phyloP scores from a whole-genome alignment of 2,888 invertebrate genomes.

The Mythimna albipuncta region DNA sequence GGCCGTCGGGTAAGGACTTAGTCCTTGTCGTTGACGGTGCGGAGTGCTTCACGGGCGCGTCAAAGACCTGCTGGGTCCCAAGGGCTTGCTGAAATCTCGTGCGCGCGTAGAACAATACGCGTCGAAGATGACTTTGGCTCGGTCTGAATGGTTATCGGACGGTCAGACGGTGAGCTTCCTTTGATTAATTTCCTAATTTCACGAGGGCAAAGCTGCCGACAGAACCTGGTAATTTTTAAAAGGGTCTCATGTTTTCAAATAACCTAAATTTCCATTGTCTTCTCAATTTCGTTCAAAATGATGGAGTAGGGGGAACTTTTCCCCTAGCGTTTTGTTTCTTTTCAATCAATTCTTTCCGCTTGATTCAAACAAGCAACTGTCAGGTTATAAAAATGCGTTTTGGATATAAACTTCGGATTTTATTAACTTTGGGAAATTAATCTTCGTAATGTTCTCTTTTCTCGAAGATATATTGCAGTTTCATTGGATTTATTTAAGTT shows the following conservation, averaged over 20 bases:
- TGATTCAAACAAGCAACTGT: conserved; percentile 61
- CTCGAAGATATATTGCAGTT: conserved; percentile 11
- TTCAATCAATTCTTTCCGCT: conserved; percentile 69
- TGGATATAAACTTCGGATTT: conserved; percentile 41
- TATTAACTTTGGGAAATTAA: conserved; percentile 45
- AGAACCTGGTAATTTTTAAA: neutral
- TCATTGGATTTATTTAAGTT: conserved; percentile 4
- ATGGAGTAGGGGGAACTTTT: conserved; percentile 72
- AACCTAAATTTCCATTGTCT: conserved; percentile 64
- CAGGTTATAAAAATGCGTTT: conserved; percentile 57
- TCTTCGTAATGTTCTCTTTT: conserved; percentile 21
- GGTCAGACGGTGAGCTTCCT: too few species aligned
- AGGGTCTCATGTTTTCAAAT: conserved; percentile 9
- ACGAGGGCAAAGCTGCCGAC: too few species aligned
- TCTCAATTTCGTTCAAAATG: conserved; percentile 69
- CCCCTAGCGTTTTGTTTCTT: conserved; percentile 75
- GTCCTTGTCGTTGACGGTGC: neutral
- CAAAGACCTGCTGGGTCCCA: too few species aligned
- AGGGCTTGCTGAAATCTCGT: too few species aligned
- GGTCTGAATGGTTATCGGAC: too few species aligned
- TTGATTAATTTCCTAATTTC: too few species aligned
- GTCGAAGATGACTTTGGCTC: too few species aligned
- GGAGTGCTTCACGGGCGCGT: too few species aligned
- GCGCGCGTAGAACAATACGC: too few species aligned
- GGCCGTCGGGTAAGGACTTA: neutral